These are phyloP conservation scores for Liopterus haemorrhoidalis DNA, from an alignment of 2,888 invertebrate genomes.

Conservation along the genomic window DNA sequence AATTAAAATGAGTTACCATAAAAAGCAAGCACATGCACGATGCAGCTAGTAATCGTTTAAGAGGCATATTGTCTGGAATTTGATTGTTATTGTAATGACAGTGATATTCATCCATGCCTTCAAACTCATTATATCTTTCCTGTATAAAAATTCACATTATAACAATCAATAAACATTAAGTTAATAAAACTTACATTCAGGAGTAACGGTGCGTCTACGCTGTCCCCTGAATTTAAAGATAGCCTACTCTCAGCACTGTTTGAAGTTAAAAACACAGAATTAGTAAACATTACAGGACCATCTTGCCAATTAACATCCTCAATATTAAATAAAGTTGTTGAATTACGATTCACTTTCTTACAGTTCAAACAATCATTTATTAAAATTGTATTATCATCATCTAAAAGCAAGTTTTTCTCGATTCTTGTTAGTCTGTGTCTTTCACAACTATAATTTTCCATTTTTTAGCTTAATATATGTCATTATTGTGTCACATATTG, in stretches of 20 bases:
- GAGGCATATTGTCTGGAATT: conserved; percentile 52
- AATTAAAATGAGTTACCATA: conserved; percentile 53
- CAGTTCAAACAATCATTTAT: conserved; percentile 23
- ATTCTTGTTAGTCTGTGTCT: conserved; percentile 35
- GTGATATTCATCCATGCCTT: conserved; percentile 43
- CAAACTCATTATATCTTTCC: conserved; percentile 53
- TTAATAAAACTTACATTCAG: conserved; percentile 38
- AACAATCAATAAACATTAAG: not conserved
- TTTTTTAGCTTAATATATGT: conserved; percentile 7
- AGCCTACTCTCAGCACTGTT: conserved; percentile 23
- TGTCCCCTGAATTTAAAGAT: conserved; percentile 25
- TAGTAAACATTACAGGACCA: conserved; percentile 13
- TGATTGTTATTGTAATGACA: conserved; percentile 53
- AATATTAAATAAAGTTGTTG: conserved; percentile 17
- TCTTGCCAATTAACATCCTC: conserved; percentile 22
- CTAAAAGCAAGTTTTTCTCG: conserved; percentile 41
- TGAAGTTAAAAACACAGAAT: conserved; percentile 4
- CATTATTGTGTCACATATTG: too few relatives aligned
- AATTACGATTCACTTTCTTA: conserved; percentile 22
- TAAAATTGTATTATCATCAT: conserved; percentile 38
- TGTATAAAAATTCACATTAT: conserved; percentile 38
- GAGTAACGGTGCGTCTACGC: conserved; percentile 41
- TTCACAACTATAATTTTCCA: conserved; percentile 30
- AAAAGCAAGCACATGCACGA: conserved; percentile 62
- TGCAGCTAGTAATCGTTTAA: conserved; percentile 60